These are phyloP conservation scores for Gastrophysa polygoni DNA, from an alignment of 2,888 invertebrate species.

Conservation along the genomic window DNA sequence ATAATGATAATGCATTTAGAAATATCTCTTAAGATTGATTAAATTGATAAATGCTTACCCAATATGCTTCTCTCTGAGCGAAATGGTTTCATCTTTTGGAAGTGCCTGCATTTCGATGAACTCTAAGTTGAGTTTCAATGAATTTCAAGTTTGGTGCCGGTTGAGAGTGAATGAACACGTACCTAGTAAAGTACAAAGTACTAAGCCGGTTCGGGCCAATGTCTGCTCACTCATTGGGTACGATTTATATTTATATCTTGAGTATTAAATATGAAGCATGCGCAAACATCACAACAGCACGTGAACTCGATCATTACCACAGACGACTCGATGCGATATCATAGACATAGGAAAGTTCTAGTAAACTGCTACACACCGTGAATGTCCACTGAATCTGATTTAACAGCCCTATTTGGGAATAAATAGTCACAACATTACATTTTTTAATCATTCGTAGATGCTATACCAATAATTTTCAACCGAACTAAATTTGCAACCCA, in stretches of 20 bases:
- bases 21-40: too few species aligned
- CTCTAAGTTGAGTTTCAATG: too few species aligned
- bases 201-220: conserved; percentile 17
- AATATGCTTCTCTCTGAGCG: conserved; percentile 79
- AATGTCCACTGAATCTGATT: too few species aligned
- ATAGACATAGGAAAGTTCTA: not conserved
- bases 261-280: conserved; percentile 13
- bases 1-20: too few species aligned
- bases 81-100: conserved; percentile 80
- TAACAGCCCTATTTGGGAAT: too few species aligned
- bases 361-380: not conserved
- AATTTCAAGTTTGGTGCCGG: too few species aligned
- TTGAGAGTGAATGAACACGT: too few species aligned
- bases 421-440: too few species aligned
- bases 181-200: too few species aligned
- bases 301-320: not conserved
- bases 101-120: conserved; percentile 66
- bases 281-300: conserved; percentile 15
- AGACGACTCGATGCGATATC: not conserved
- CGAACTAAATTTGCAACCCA: too few species aligned
- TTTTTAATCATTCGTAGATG: too few species aligned
- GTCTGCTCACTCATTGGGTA: conserved; percentile 12
- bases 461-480: too few species aligned
- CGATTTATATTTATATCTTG: conserved; percentile 25
- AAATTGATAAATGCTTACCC: conserved; percentile 67